A percentile compares a stretch with the other conserved stretches of the same genome.
Evolutionary conservation across 30 jellyfish, hydroid and myxozoan species (phyloP).

Genomic region (Cassiopea xamachana): DNA sequence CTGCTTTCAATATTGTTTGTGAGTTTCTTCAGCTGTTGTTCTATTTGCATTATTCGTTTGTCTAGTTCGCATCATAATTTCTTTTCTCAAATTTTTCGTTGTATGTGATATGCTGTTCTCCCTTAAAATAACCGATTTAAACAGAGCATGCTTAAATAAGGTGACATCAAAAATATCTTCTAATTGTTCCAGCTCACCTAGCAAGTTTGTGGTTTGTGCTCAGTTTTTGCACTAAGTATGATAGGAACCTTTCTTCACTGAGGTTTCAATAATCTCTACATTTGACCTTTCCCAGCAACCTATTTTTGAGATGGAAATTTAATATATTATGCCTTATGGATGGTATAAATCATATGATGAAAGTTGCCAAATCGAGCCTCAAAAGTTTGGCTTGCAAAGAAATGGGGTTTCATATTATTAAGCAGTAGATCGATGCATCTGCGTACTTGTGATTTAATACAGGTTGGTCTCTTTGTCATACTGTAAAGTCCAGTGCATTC

Average conservation of each 20-base stretch:
- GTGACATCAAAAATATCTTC: background rate
- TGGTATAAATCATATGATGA: background rate
- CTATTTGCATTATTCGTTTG: background rate
- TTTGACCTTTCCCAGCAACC: background rate
- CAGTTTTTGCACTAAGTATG: background rate
- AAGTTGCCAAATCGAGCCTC: background rate
- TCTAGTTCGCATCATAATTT: background rate
- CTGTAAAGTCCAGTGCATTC: constrained; percentile 5
- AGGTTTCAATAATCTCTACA: background rate
- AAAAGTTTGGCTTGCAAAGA: background rate
- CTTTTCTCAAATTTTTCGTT: background rate
- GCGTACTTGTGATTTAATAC: constrained; percentile 9
- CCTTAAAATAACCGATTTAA: background rate
- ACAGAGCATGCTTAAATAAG: background rate
- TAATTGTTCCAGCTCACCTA: no score
- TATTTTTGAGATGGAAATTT: constrained; percentile 4
- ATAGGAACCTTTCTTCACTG: background rate
- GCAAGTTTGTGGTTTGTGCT: background rate
- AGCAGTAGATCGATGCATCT: background rate
- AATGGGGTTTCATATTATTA: background rate
- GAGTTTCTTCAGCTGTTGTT: background rate
- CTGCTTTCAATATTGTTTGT: background rate
- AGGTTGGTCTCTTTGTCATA: constrained; percentile 11
- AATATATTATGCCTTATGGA: background rate
- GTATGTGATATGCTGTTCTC: background rate